Conservation (phyloP, 1,140 invertebrate species). For the Lepeophtheirus salmonis region DNA sequence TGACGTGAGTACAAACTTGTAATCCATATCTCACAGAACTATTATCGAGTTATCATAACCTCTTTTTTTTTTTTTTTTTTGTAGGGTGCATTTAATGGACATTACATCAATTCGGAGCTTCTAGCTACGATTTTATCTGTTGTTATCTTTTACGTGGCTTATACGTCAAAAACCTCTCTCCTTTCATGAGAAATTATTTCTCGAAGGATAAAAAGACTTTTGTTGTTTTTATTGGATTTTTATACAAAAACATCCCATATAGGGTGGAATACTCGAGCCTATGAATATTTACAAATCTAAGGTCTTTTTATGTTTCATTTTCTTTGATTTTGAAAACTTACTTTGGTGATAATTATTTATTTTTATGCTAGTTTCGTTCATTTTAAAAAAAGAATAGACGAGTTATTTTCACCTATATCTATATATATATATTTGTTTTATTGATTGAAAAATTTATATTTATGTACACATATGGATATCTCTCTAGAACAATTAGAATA, state of each 20-base stretch:
- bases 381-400: too few relatives aligned
- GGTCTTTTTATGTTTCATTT: not conserved
- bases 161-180: constrained; percentile 59
- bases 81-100: constrained; percentile 63
- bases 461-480: too few relatives aligned
- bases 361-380: too few relatives aligned
- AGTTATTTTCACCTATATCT: too few relatives aligned
- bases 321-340: not conserved
- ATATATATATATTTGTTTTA: too few relatives aligned
- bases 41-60: too few relatives aligned
- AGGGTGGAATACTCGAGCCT: not conserved
- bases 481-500: too few relatives aligned
- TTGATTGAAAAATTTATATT: too few relatives aligned
- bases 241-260: not conserved
- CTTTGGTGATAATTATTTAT: too few relatives aligned
- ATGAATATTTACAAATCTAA: not conserved
- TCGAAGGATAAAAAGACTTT: not conserved
- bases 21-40: too few relatives aligned
- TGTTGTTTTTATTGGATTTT: not conserved
- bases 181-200: constrained; percentile 32
- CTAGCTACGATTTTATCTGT: constrained; percentile 56
- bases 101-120: constrained; percentile 77
- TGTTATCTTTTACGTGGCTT: constrained; percentile 63
- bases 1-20: too few relatives aligned
- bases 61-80: constrained; percentile 22